Base-by-base conservation (phyloP, 1,140 invertebrate genomes). In the Cydia strobilella region DNA sequence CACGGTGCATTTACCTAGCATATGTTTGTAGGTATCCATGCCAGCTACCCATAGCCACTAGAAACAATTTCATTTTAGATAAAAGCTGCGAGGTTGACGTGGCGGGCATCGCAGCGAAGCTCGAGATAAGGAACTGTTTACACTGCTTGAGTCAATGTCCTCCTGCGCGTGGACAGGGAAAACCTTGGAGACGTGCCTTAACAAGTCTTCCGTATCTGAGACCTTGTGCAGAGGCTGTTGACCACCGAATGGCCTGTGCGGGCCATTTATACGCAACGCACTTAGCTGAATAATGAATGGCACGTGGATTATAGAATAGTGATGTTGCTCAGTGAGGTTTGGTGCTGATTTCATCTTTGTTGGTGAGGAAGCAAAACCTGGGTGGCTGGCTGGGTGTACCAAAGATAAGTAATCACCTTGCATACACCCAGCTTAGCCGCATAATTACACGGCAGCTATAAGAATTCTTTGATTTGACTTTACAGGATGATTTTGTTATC, bases 121-220 rank as follows among this genome's bases (percentile, higher is more conserved):
- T 86, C 79, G 83, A 90, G 91, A 93, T 93, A 93, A 93, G 91
- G 89, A 91, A 91, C 86, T 93, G 90, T 91, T 91, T 93, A 91
- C 91, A 90, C 87, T 90, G 82, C 85, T 88, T 90, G 84, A 88
- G 91, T 93, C 90, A 93, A 93, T 90, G 91, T 90, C 91, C 91
- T 90, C 84, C 86, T 83, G 89, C 79, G 75, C 78, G 81, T 77
- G 78, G 77, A 90, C 85, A 87, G 85, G 89, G 86, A 91, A 91
- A 93, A 90, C 90, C 88, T 90, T 91, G 89, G 87, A 90, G 89
- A 82, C 35, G 84, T 82, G 82, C 66, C 77, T 84, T 81, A 82
- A 77, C 75, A 79, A 77, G 66, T 82, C 85, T 87, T 88, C 87
- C 84, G 83, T 80, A 74, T 84, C 75, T 74, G 51, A 31, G 74